phyloP scores from a whole-genome alignment of 1,140 invertebrate genomes.

The Penaeus chinensis region DNA sequence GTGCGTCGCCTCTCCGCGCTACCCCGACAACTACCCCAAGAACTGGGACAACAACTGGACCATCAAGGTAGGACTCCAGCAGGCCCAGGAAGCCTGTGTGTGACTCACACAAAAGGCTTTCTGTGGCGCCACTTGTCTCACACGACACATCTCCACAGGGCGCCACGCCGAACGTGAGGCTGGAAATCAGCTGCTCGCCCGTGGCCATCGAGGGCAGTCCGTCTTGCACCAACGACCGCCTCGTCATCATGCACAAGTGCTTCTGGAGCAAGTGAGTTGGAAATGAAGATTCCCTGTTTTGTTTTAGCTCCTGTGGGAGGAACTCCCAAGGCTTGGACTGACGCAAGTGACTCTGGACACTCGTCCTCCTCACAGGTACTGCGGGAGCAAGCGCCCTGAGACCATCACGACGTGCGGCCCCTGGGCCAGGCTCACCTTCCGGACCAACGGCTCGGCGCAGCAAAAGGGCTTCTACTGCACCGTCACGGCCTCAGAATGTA shows the following conservation, averaged over 20 bases:
- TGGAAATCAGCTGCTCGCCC: background rate
- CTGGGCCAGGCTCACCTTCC: background rate
- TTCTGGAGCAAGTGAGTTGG: background rate
- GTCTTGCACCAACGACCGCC: background rate
- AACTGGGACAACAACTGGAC: slow-evolving; percentile 5
- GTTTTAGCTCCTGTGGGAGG: too few species aligned
- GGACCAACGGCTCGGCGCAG: background rate
- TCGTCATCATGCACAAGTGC: background rate
- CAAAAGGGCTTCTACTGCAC: background rate
- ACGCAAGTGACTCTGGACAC: background rate
- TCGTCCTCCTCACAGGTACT: background rate
- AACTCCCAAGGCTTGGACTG: too few species aligned
- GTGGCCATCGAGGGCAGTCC: slow-evolving; percentile 8
- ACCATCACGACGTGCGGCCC: background rate
- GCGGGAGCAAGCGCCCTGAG: background rate
- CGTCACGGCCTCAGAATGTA: background rate
- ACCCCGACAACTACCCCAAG: background rate
- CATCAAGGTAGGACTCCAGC: background rate
- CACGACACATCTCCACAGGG: background rate
- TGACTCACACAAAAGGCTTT: too few species aligned
- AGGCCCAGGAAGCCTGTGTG: too few species aligned
- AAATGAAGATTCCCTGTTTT: background rate
- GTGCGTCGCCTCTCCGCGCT: background rate
- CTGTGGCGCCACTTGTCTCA: background rate
- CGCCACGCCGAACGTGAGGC: background rate